phyloP scores from a whole-genome alignment of 1,140 invertebrate genomes.

The Tetragonula clypearis region DNA sequence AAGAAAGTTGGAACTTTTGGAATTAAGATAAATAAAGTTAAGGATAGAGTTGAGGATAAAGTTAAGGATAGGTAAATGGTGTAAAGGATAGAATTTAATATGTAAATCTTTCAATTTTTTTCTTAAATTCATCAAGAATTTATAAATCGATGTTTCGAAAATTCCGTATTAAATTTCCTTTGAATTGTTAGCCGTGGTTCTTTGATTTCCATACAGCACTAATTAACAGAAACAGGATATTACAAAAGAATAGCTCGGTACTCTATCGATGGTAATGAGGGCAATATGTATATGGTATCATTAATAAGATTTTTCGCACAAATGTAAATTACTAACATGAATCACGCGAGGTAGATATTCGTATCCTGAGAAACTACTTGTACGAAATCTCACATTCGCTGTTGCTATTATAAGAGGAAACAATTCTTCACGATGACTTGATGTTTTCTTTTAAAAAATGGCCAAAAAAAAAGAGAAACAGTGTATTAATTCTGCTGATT shows the following conservation, averaged over 20 bases:
- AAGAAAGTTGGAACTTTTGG: too few relatives aligned
- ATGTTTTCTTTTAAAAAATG: not conserved
- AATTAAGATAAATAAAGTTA: too few relatives aligned
- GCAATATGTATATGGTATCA: not conserved
- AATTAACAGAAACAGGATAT: slow-evolving; percentile 17
- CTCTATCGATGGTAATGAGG: not conserved
- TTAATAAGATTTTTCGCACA: not conserved
- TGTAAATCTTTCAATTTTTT: not conserved
- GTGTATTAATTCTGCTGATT: not conserved
- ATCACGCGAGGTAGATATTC: not conserved
- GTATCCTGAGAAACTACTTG: not conserved
- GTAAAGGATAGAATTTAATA: too few relatives aligned
- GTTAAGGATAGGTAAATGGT: too few relatives aligned
- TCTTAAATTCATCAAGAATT: not conserved
- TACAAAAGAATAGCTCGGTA: not conserved
- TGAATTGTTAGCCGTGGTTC: not conserved
- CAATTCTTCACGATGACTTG: not conserved
- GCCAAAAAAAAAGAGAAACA: too few relatives aligned
- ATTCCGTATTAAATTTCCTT: too few relatives aligned
- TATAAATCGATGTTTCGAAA: not conserved
- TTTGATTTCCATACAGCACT: not conserved
- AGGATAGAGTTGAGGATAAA: too few relatives aligned
- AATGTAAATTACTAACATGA: not conserved
- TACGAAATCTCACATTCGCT: not conserved
- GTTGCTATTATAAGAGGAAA: not conserved